Percentiles rank a stretch among this genome's conserved stretches.
Conservation (phyloP, 64 coral and sea anemone species). For the Astreopora myriophthalma region DNA sequence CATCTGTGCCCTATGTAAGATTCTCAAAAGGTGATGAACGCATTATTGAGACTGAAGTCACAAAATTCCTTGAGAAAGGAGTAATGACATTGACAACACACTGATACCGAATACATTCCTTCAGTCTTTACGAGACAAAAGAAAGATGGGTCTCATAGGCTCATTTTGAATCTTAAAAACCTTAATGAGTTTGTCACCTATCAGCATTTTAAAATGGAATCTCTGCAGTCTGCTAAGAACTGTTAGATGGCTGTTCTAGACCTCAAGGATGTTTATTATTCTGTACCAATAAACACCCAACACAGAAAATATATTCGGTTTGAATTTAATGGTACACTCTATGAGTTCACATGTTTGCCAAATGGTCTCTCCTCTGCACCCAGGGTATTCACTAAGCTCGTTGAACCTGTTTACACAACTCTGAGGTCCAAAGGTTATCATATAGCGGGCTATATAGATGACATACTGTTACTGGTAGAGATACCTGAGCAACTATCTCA, state of each 20-base stretch:
- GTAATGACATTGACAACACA: background rate
- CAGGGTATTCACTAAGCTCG: constrained; percentile 4
- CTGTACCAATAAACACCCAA: background rate
- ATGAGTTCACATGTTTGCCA: constrained; percentile 27
- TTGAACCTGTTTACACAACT: constrained; percentile 41
- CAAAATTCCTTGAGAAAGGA: background rate
- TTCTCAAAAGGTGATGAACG: constrained; percentile 9
- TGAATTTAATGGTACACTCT: background rate
- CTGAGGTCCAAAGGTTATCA: constrained; percentile 29
- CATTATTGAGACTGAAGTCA: background rate
- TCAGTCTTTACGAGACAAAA: constrained; percentile 50
- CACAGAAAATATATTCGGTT: constrained; percentile 27
- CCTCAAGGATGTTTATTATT: constrained; percentile 62
- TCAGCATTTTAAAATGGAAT: constrained; percentile 59
- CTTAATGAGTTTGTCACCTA: constrained; percentile 21
- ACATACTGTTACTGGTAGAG: constrained; percentile 18
- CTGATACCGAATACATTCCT: background rate
- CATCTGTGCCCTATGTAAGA: background rate
- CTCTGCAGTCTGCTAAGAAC: background rate
- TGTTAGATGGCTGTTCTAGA: constrained; percentile 20
- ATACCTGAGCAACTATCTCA: background rate
- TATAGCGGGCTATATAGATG: constrained; percentile 59
- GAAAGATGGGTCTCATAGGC: constrained; percentile 56
- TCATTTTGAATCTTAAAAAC: constrained; percentile 55
- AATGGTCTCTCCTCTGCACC: background rate